These are phyloP conservation scores for Anoura caudifer DNA, from an alignment of 2,113 vertebrate genomes.

Conservation along the genomic window DNA sequence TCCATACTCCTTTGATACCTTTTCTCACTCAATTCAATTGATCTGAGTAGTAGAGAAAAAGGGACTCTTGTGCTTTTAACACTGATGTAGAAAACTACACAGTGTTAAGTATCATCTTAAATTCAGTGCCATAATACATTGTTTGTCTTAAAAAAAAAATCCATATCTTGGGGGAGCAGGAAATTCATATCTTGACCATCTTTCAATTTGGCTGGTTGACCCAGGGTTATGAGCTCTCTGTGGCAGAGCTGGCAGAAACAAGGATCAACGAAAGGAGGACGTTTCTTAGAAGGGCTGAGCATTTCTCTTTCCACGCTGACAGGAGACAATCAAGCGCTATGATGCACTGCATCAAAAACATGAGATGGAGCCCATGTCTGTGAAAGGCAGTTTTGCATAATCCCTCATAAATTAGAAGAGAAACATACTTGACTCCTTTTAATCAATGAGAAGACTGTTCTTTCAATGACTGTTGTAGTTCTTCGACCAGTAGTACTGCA, in stretches of 20 bases:
- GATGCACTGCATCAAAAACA: conserved; percentile 38
- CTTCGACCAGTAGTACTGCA: conserved; percentile 5
- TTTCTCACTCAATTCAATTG: not conserved
- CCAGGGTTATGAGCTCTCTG: not conserved
- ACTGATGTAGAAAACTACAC: not conserved
- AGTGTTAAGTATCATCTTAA: not conserved
- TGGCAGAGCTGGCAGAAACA: not conserved
- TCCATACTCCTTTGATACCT: not conserved
- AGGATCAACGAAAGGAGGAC: not conserved
- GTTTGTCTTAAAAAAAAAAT: not conserved
- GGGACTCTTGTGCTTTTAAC: not conserved
- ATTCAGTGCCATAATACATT: not conserved
- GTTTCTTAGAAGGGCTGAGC: not conserved
- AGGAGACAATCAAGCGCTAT: not conserved
- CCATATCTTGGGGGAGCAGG: not conserved
- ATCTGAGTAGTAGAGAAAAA: not conserved
- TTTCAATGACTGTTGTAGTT: conserved; percentile 43
- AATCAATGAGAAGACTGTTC: conserved; percentile 56
- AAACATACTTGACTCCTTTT: conserved; percentile 6
- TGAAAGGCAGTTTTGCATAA: not conserved
- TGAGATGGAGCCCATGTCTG: not conserved
- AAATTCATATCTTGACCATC: not conserved
- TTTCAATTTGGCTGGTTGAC: not conserved
- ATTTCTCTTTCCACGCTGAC: not conserved
- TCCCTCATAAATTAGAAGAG: conserved; percentile 25